Evolutionary conservation across 1,140 invertebrate genomes (phyloP).

Genomic region (Triops longicaudatus): DNA sequence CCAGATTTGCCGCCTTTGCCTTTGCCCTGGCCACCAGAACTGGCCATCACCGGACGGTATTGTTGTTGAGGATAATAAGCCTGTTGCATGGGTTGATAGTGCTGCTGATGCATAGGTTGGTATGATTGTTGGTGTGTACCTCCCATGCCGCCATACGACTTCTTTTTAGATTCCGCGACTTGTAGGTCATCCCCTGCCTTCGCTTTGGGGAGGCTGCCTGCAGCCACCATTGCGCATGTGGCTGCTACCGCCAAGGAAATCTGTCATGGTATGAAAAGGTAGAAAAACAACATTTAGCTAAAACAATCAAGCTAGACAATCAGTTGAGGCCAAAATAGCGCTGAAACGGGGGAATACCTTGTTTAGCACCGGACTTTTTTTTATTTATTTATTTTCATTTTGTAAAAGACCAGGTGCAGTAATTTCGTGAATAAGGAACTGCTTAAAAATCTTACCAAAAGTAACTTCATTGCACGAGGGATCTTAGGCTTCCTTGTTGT

Average conservation of each 20-base stretch:
- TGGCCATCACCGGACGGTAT: background rate
- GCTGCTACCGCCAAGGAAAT: background rate
- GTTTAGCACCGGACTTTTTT: too few species aligned
- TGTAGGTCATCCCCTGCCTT: background rate
- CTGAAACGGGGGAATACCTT: too few species aligned
- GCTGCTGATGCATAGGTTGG: background rate
- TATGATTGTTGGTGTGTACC: background rate
- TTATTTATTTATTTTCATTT: too few species aligned
- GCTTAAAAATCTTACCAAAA: background rate
- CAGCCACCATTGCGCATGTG: background rate
- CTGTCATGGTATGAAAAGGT: background rate
- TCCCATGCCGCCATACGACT: background rate
- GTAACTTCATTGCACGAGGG: background rate
- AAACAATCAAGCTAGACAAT: background rate
- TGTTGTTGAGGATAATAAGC: slow-evolving; percentile 6
- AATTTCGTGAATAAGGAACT: too few species aligned
- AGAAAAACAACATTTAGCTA: background rate
- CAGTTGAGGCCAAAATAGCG: background rate
- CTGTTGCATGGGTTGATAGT: slow-evolving; percentile 11
- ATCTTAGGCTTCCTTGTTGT: background rate
- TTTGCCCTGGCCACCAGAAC: background rate
- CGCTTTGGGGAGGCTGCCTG: background rate
- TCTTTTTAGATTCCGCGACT: background rate
- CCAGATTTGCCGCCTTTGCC: background rate
- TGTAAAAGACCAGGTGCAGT: too few species aligned